Percentiles rank a stretch among this genome's conserved stretches.
These are phyloP conservation scores for Thaleichthys pacificus DNA, from an alignment of 2,797 vertebrate species.

Conservation along the genomic window DNA sequence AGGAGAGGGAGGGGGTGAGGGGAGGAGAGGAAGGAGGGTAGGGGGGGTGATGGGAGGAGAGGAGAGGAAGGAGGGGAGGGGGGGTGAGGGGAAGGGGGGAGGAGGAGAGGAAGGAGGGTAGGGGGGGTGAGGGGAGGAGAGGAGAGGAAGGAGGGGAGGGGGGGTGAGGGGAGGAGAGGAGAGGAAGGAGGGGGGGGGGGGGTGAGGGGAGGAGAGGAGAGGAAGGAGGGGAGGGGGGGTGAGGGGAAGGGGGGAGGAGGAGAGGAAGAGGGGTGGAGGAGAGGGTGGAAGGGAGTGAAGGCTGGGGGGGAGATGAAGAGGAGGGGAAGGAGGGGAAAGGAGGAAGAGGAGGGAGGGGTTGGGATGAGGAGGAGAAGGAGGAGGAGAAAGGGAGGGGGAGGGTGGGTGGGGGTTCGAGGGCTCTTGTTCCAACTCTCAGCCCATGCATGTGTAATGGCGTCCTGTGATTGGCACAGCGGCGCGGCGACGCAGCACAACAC, in stretches of 20 bases:
- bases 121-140: background rate
- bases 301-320: background rate
- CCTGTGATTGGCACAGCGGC: constrained; percentile 50
- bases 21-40: background rate
- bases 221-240: background rate
- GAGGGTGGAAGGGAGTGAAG: background rate
- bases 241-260: background rate
- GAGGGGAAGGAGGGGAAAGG: too few species aligned
- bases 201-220: background rate
- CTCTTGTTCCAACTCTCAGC: constrained; percentile 39
- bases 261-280: too few species aligned
- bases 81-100: background rate
- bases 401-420: background rate
- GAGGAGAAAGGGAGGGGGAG: background rate
- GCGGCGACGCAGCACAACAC: constrained; percentile 54
- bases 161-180: background rate
- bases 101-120: background rate
- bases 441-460: constrained; percentile 61
- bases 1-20: background rate
- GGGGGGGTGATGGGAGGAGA: background rate
- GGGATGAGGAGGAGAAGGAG: background rate
- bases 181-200: background rate
- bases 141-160: background rate
- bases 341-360: background rate
- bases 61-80: too few species aligned